These are phyloP conservation scores for Aphidius gifuensis DNA, from an alignment of 1,140 invertebrate species.

Conservation along the genomic window DNA sequence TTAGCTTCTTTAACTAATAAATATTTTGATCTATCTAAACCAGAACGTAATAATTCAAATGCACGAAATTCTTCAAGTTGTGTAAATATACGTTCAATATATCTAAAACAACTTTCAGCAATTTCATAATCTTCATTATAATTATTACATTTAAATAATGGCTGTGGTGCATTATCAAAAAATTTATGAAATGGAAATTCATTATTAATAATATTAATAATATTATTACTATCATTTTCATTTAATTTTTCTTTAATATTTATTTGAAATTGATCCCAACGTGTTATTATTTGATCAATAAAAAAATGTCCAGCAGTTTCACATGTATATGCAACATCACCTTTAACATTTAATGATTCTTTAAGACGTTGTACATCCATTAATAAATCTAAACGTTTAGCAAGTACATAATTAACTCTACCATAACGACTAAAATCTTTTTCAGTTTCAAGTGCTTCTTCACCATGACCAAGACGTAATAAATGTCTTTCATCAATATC, in stretches of 20 bases:
- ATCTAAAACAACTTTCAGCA: slow-evolving; percentile 90
- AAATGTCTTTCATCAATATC: slow-evolving; percentile 98
- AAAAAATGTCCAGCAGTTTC: slow-evolving; percentile 96
- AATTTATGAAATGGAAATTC: slow-evolving; percentile 92
- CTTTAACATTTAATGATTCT: slow-evolving; percentile 75
- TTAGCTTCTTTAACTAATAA: slow-evolving; percentile 98
- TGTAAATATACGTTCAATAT: slow-evolving; percentile 94
- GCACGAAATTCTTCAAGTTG: slow-evolving; percentile 97
- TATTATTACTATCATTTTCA: slow-evolving; percentile 34
- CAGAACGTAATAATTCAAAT: slow-evolving; percentile 93
- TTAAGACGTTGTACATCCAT: slow-evolving; percentile 85
- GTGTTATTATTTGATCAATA: slow-evolving; percentile 79
- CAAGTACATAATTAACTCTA: slow-evolving; percentile 96
- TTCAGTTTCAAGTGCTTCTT: slow-evolving; percentile 97
- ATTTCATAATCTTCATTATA: slow-evolving; percentile 88
- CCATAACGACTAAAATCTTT: slow-evolving; percentile 99
- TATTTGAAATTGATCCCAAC: slow-evolving; percentile 85
- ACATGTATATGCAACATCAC: slow-evolving; percentile 96
- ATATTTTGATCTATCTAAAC: slow-evolving; percentile 93
- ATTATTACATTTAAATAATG: slow-evolving; percentile 78
- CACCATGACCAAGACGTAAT: slow-evolving; percentile 97
- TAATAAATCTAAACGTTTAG: slow-evolving; percentile 88
- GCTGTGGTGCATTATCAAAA: slow-evolving; percentile 89
- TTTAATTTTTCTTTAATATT: slow-evolving; percentile 58
- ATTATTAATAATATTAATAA: slow-evolving; percentile 54